Evolutionary conservation across 2,888 invertebrate genomes (phyloP), one percentile per base, ranked within the genome.

Genomic region (Macaria notata): DNA sequence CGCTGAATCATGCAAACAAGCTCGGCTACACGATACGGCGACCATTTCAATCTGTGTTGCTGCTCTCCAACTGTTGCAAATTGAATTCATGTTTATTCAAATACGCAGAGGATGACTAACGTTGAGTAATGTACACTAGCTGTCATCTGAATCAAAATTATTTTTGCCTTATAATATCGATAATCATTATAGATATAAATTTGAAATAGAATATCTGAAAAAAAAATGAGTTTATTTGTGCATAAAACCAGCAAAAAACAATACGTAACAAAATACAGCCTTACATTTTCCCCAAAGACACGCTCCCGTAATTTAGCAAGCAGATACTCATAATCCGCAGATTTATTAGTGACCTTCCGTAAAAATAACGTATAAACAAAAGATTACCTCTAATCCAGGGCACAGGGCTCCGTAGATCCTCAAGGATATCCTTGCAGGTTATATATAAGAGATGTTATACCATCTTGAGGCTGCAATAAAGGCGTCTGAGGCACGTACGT

Each of bases 381-480:
- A 77, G 83, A 79, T 85, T 84, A 85, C 63, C 75, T 69, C 54
- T 80, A 83, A 85, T 78, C 83, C 82, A 63, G 64, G 69, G 63
- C 65, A 68, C 71, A 68, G 68, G 71, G 63, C 65, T 58, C 66
- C 60, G 63, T 64, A 69, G 78, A 81, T 74, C 76, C 66, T 42
- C 41, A 41, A 47, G 51, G 49, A 54, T 54, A 48, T 51, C 54
- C 39, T 38, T 41, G 33, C 9, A 41, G 39, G 54, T 45, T 45
- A 33, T 46, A 49, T 52, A 31, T 38, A 38, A 33, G 36, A 47
- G 50, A 59, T 54, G 54, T 50, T 50, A 50, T 64, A 68, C 66
- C 80, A 71, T 81, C 86, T 87, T 76, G 79, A 80, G 81, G 73
- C 65, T 71, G 86, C 78, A 83, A 88, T 88, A 88, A 87, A 86